These are phyloP conservation scores for Sepiola atlantica DNA, from an alignment of 2,888 invertebrate species.

Conservation along the genomic window DNA sequence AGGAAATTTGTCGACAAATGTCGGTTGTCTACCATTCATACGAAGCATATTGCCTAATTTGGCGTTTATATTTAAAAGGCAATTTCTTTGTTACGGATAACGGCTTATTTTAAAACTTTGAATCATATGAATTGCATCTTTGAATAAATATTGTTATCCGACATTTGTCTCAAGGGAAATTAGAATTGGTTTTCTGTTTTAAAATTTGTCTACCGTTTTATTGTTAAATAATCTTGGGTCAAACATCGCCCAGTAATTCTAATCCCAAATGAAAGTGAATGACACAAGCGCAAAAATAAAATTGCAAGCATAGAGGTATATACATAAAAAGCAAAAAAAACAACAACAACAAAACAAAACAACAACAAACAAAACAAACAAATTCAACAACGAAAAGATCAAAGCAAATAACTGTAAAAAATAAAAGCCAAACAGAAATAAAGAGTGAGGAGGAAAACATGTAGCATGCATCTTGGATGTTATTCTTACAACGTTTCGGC, in stretches of 20 bases:
- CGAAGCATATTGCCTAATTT: background rate
- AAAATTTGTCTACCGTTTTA: background rate
- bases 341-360: no score
- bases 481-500: no score
- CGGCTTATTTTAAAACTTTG: background rate
- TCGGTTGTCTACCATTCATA: background rate
- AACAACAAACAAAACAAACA: no score
- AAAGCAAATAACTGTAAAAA: no score
- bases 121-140: background rate
- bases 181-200: background rate
- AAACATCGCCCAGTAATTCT: background rate
- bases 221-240: background rate
- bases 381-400: no score
- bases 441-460: no score
- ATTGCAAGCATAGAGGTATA: background rate
- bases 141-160: background rate
- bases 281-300: background rate
- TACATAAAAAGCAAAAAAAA: no score
- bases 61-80: background rate
- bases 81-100: background rate
- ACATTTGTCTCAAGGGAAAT: background rate
- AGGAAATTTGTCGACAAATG: background rate
- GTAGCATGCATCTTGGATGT: no score
- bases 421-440: no score
- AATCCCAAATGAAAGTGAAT: background rate